phyloP scores from a whole-genome alignment of 2,797 vertebrate species.

The Sebastes cheni region DNA sequence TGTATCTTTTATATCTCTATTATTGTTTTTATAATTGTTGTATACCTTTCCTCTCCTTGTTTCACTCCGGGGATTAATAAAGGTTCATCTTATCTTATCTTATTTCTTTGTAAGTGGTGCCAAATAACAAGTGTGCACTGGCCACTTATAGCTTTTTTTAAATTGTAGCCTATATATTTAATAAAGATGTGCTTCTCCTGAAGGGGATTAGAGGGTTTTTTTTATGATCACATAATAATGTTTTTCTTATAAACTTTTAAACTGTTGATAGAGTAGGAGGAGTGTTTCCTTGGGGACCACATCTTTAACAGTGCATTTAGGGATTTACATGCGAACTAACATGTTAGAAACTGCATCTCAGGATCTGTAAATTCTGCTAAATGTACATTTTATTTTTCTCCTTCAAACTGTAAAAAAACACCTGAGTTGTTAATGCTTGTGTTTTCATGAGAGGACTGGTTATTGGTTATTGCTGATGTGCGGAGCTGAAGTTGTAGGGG shows the following conservation, averaged over 20 bases:
- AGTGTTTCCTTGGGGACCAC: neutral
- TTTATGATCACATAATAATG: neutral
- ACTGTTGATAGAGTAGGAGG: neutral
- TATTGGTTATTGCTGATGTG: neutral
- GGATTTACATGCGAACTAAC: neutral
- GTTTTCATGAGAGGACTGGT: neutral
- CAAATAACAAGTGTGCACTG: slow-evolving; percentile 3
- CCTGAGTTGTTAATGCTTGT: neutral
- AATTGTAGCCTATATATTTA: no score
- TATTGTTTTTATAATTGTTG: no score
- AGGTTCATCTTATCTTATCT: no score
- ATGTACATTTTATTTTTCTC: neutral
- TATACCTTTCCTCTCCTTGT: no score
- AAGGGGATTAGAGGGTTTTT: slow-evolving; percentile 6
- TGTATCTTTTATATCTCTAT: no score
- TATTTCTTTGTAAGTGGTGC: neutral
- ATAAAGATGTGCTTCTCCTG: neutral
- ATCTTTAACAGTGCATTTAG: neutral
- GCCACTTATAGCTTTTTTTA: neutral
- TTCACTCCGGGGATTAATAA: no score
- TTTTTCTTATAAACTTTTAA: neutral
- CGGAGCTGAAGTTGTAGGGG: slow-evolving; percentile 51
- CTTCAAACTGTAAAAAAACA: neutral
- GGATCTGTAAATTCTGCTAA: neutral
- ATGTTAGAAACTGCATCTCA: neutral